Percentiles rank a stretch among this genome's conserved stretches.
These are phyloP conservation scores for Donacobius atricapilla DNA, from an alignment of 2,113 vertebrate species.

Conservation along the genomic window DNA sequence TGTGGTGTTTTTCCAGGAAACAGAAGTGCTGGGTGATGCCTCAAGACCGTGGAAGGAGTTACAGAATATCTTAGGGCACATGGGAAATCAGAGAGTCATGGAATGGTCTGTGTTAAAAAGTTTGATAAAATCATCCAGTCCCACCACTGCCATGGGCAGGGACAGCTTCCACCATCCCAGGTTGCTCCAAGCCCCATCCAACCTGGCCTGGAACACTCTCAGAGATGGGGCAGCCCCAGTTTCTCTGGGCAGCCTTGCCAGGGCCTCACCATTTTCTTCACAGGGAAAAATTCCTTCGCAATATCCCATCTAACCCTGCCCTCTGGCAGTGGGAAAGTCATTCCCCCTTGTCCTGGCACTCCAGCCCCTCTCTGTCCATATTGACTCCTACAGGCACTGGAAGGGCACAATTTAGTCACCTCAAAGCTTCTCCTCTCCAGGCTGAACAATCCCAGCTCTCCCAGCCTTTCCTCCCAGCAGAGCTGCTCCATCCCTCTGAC, in stretches of 20 bases:
- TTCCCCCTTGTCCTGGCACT: background rate
- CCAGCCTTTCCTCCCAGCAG: background rate
- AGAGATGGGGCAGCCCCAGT: background rate
- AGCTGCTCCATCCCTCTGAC: background rate
- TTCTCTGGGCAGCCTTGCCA: background rate
- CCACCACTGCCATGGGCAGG: background rate
- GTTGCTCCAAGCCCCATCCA: rapidly evolving
- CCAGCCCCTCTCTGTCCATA: background rate
- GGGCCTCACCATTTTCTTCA: rapidly evolving
- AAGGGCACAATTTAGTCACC: rapidly evolving
- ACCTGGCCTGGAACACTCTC: background rate
- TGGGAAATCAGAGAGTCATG: background rate
- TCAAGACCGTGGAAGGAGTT: background rate
- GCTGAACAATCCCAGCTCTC: background rate
- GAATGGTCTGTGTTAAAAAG: background rate
- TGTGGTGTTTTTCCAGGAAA: background rate
- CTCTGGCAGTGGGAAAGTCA: background rate
- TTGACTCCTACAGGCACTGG: rapidly evolving
- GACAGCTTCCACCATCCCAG: rapidly evolving
- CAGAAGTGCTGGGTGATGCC: background rate
- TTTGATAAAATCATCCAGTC: rapidly evolving
- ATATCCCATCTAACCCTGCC: too few species aligned
- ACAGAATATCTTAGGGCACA: background rate
- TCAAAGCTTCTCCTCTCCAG: background rate
- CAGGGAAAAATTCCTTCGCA: rapidly evolving